A percentile compares a stretch with the other conserved stretches of the same genome.
phyloP scores from a whole-genome alignment of 2,797 vertebrate genomes.

The Orientallactaga sibirica region DNA sequence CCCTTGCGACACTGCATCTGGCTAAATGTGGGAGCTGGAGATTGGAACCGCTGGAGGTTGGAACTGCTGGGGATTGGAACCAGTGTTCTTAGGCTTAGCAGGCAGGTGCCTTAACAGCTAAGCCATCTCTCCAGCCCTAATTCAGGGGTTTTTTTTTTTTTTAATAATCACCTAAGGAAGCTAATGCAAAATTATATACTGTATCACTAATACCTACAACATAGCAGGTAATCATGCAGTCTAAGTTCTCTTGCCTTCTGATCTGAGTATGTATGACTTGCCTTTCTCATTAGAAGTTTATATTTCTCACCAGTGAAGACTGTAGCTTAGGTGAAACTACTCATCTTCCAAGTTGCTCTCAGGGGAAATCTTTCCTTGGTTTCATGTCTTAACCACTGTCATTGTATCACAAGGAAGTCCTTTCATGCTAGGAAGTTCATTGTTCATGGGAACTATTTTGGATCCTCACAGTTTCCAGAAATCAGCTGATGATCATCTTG shows the following conservation, averaged over 20 bases:
- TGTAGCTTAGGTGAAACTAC: constrained; percentile 8
- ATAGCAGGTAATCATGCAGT: neutral
- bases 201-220: neutral
- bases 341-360: constrained; percentile 11
- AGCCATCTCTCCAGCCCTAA: no score
- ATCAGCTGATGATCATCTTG: constrained; percentile 27
- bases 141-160: neutral
- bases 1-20: no score
- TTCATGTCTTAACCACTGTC: constrained; percentile 39
- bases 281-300: constrained; percentile 13
- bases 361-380: neutral
- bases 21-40: no score
- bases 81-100: no score
- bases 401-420: constrained; percentile 33
- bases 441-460: constrained; percentile 29
- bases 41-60: no score
- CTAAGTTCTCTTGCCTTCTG: constrained; percentile 32
- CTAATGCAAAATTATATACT: constrained; percentile 10
- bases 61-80: no score
- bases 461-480: constrained; percentile 27
- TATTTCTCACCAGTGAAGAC: constrained; percentile 44
- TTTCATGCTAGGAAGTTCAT: constrained; percentile 55
- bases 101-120: no score
- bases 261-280: neutral
- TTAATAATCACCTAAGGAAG: constrained; percentile 36